Evolutionary conservation across 1,140 invertebrate genomes (phyloP), one percentile per base, ranked within the genome.

Genomic region (Oreohelix idahoensis): DNA sequence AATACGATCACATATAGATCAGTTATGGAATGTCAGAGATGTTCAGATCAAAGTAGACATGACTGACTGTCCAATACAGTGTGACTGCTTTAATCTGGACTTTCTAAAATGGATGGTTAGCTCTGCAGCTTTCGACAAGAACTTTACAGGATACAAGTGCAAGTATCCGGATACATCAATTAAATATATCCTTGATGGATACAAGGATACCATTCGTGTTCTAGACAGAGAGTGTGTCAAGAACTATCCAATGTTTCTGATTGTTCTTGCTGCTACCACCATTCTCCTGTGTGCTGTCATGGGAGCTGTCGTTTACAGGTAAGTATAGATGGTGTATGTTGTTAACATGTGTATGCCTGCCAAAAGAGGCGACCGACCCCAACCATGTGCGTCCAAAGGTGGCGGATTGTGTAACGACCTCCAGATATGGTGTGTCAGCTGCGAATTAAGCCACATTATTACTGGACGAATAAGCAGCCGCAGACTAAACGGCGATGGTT

Each of bases 41-140:
- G 32, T 1, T 53, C 29, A 45, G 11, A 76, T 76, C 15, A 49
- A 17, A 15, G n/a, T 76, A 51, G 74, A 76, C 29, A 76, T 76
- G 74, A 8, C 45, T 1, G 36, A 15, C 17, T 49, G 45, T 49
- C 74, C 74, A 20, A 76, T 76, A 29, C 74, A 51, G n/a, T 76
- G 74, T 26, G 74, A 76, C n/a, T 76, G 74, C 45, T 49, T 38
- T 11, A 45, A 76, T 76, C 45, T 76, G 74, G 74, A 76, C 11
- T 76, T 76, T 29, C 74, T 76, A 23, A 45, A 76, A 29, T 76
- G 74, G 74, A 45, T 76, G 74, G 74, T 76, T 15, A 76, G 23
- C 23, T 76, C 74, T 26, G 2, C 17, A 32, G 45, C 42, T 1
- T 76, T 76, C 23, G 71, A 73, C 20, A 26, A 39, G 23, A 26